Percentiles rank a stretch among this genome's conserved stretches.
Conservation (phyloP, 2,888 invertebrate genomes). For the Parascotia fuliginaria region DNA sequence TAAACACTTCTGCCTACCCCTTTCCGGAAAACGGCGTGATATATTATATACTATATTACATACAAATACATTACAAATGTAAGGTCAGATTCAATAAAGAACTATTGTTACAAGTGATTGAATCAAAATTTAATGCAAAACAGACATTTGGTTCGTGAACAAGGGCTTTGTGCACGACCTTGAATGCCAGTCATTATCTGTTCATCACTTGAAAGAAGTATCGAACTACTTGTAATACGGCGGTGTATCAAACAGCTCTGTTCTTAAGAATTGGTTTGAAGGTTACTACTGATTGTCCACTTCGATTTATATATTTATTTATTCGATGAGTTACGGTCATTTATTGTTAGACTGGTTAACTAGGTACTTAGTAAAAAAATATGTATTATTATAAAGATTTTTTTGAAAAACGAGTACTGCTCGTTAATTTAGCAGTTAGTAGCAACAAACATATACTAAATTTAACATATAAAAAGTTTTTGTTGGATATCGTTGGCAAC, state of each 20-base stretch:
- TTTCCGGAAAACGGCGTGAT: too few species aligned
- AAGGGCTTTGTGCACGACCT: slow-evolving; percentile 33
- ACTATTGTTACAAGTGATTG: slow-evolving; percentile 15
- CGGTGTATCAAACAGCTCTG: slow-evolving; percentile 10
- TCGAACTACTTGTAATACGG: background rate
- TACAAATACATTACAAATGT: background rate
- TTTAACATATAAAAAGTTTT: too few species aligned
- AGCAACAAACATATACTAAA: too few species aligned
- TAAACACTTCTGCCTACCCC: too few species aligned
- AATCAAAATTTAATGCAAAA: slow-evolving; percentile 22
- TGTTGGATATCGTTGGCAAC: too few species aligned
- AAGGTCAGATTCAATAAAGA: slow-evolving; percentile 30
- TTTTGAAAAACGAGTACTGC: too few species aligned
- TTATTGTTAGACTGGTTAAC: too few species aligned
- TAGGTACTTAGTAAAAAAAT: too few species aligned
- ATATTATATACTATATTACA: background rate
- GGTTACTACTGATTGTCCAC: background rate
- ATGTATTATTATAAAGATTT: too few species aligned
- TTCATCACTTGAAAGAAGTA: slow-evolving; percentile 19
- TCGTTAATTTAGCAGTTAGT: too few species aligned
- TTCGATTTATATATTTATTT: too few species aligned
- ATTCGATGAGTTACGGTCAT: too few species aligned
- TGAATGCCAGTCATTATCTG: slow-evolving; percentile 31
- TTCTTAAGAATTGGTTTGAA: slow-evolving; percentile 5
- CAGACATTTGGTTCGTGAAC: slow-evolving; percentile 33